Evolutionary conservation across 2,113 vertebrate genomes (phyloP).

Genomic region (Pseudorectes ferrugineus): DNA sequence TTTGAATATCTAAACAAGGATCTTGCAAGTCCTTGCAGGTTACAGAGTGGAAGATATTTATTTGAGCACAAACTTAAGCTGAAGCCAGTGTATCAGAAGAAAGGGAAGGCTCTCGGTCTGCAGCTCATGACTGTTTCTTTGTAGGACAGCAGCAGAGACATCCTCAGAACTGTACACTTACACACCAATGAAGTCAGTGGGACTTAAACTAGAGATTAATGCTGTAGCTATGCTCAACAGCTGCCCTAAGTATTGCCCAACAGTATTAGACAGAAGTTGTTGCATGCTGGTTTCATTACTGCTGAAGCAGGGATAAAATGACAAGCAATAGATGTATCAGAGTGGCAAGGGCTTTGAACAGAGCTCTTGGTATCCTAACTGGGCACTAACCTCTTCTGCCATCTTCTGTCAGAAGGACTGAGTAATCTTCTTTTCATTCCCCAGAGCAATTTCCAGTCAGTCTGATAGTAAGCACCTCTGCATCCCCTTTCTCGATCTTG

Average conservation of each 20-base stretch:
- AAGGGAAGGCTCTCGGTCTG: not conserved
- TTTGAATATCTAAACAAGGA: not conserved
- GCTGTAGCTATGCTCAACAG: not conserved
- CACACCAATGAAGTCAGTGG: not conserved
- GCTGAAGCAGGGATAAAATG: not conserved
- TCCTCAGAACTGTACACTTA: accelerated
- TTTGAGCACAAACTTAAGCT: not conserved
- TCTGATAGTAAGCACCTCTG: not conserved
- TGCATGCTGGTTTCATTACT: not conserved
- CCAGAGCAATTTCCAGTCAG: not conserved
- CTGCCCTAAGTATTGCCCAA: not conserved
- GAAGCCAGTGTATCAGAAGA: not conserved
- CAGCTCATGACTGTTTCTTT: not conserved
- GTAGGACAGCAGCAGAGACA: not conserved
- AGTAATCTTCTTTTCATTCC: not conserved
- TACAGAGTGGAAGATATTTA: not conserved
- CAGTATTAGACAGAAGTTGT: not conserved
- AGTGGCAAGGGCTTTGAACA: not conserved
- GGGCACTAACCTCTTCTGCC: not conserved
- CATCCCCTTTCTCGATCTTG: not conserved
- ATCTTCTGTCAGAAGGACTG: not conserved
- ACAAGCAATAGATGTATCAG: not conserved
- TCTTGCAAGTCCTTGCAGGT: not conserved
- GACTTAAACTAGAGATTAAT: not conserved
- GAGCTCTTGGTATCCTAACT: not conserved